Base-by-base conservation (phyloP, 1,140 invertebrate species). In the Ctenoplectra terminalis region DNA sequence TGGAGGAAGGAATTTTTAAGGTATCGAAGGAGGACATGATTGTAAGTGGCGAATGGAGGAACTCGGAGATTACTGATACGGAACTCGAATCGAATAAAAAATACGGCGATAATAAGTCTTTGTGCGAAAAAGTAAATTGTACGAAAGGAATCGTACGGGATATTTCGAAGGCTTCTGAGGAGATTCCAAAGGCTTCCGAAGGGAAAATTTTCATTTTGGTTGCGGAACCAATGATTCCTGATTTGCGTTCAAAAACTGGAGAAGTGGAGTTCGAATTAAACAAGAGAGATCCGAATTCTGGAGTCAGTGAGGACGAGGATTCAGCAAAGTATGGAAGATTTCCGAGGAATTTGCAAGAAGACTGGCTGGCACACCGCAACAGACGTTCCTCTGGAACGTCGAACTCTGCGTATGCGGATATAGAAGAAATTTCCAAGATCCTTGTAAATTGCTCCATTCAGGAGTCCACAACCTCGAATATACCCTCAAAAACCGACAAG, bases 351-450 rank as follows among this genome's bases (percentile, higher is more conserved):
- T 2, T n/a, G n/a, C n/a, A n/a, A n/a, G n/a, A n/a, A n/a, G n/a
- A n/a, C n/a, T n/a, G n/a, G n/a, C n/a, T n/a, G n/a, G n/a, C n/a
- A 0, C 9, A 23, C 26, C 31, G 46, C 8, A 0, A 5, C 2
- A 17, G n/a, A 17, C 48, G 61, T 23, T 54, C 1, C 34, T 40
- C 11, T 1, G 73, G 17, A 66, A 66, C 40, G 52, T 40, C 43
- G 5, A 52, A 50, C 23, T 3, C 43, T 23, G 17, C 5, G 0
- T 7, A 48, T 0, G 15, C 20, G 20, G 9, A 20, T 29, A n/a
- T 8, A 15, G 3, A 15, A 26, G 72, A 40, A 58, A 73, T 52
- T 26, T 52, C 60, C 46, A 64, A n/a, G 66, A 69, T 37, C 73
- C 13, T 1, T 1, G 0, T 7, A 17, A 1, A 63, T 2, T 6